A percentile compares a stretch with the other conserved stretches of the same genome.
These are phyloP conservation scores for Gambelia wislizenii DNA, from an alignment of 2,797 vertebrate genomes.

Conservation along the genomic window DNA sequence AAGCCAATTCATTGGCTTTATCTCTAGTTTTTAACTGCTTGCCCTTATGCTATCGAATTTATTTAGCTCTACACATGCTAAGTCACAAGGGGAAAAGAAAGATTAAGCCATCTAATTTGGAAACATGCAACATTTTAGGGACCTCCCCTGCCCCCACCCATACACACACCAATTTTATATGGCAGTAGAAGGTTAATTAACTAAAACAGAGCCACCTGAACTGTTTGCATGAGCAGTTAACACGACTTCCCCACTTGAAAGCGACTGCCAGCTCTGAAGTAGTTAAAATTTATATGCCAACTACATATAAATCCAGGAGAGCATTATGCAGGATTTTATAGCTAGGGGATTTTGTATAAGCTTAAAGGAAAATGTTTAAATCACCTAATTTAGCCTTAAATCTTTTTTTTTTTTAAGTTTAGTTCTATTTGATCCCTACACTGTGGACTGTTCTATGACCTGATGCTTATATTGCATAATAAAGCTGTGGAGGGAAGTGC, in stretches of 20 bases:
- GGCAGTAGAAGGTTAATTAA: slow-evolving; percentile 66
- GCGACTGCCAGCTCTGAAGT: slow-evolving; percentile 67
- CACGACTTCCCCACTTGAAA: slow-evolving; percentile 37
- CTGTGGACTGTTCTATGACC: slow-evolving; percentile 81
- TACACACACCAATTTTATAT: slow-evolving; percentile 44
- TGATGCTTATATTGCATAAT: slow-evolving; percentile 83
- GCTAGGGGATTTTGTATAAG: slow-evolving; percentile 86
- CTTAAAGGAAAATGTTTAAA: slow-evolving; percentile 87
- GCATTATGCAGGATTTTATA: slow-evolving; percentile 86
- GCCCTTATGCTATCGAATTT: slow-evolving; percentile 82
- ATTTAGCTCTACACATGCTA: slow-evolving; percentile 73
- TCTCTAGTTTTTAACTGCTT: slow-evolving; percentile 87
- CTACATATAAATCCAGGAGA: slow-evolving; percentile 84
- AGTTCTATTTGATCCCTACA: slow-evolving; percentile 79
- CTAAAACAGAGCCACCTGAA: slow-evolving; percentile 75
- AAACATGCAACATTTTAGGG: slow-evolving; percentile 32
- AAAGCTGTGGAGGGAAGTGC: slow-evolving; percentile 80
- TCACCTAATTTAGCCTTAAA: slow-evolving; percentile 87
- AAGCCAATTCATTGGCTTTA: slow-evolving; percentile 86
- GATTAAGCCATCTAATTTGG: slow-evolving; percentile 64
- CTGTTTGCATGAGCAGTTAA: neutral
- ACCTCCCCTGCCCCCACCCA: neutral
- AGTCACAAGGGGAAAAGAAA: slow-evolving; percentile 62
- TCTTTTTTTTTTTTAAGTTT: slow-evolving; percentile 69
- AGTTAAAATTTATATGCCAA: slow-evolving; percentile 85